Evolutionary conservation across 2,797 vertebrate species (phyloP).

Genomic region (Acipenser oxyrinchus): DNA sequence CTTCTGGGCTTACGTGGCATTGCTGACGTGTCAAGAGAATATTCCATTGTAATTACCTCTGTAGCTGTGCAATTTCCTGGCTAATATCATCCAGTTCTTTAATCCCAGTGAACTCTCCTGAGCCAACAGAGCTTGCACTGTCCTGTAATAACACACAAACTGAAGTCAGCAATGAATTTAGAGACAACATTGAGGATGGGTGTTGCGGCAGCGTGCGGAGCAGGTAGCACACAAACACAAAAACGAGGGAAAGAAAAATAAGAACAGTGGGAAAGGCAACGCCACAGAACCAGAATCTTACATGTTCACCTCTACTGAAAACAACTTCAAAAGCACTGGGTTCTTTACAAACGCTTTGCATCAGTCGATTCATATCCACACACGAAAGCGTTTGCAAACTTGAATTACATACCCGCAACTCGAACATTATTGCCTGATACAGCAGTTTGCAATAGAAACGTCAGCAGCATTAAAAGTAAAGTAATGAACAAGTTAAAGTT

Average conservation of each 20-base stretch:
- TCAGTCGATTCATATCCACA: slow-evolving; percentile 10
- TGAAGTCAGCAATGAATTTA: not conserved
- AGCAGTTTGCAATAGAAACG: slow-evolving; percentile 32
- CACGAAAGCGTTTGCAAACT: slow-evolving; percentile 45
- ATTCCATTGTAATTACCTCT: slow-evolving; percentile 62
- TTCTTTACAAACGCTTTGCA: slow-evolving; percentile 50
- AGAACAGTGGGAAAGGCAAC: not conserved
- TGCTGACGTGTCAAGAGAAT: too few relatives aligned
- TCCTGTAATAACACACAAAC: slow-evolving; percentile 59
- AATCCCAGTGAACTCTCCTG: slow-evolving; percentile 91
- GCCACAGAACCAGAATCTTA: too few relatives aligned
- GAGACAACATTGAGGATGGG: slow-evolving; percentile 16
- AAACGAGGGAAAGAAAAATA: not conserved
- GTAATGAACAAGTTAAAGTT: slow-evolving; percentile 16
- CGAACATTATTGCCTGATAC: slow-evolving; percentile 56
- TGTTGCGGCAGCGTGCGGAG: slow-evolving; percentile 24
- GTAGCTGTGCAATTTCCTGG: slow-evolving; percentile 88
- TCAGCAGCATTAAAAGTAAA: slow-evolving; percentile 39
- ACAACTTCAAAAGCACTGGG: slow-evolving; percentile 28
- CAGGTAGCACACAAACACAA: not conserved
- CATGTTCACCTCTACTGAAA: not conserved
- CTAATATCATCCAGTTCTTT: slow-evolving; percentile 94
- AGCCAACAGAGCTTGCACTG: slow-evolving; percentile 80
- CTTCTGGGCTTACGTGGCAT: too few relatives aligned
- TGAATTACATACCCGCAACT: slow-evolving; percentile 59